These are phyloP conservation scores for Platysteira castanea DNA, from an alignment of 2,113 vertebrate genomes.

Conservation along the genomic window DNA sequence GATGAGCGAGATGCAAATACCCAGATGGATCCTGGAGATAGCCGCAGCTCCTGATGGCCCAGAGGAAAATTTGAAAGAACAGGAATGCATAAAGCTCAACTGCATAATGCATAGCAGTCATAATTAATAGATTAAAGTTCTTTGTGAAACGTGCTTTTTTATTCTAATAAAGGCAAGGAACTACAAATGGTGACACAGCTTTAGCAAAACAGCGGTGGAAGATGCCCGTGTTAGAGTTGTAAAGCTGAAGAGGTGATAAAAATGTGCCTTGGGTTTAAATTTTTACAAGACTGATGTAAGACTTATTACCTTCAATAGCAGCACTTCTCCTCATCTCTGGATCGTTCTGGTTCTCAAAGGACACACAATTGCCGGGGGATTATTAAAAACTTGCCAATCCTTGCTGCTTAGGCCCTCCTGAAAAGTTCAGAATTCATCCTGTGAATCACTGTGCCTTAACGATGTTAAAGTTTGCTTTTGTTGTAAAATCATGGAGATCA, in stretches of 20 bases:
- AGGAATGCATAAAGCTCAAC: slow-evolving; percentile 6
- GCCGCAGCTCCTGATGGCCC: slow-evolving; percentile 12
- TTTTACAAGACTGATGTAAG: background rate
- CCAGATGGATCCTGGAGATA: slow-evolving; percentile 1
- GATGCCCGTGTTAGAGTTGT: background rate
- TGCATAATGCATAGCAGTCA: slow-evolving; percentile 16
- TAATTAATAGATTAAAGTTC: slow-evolving; percentile 40
- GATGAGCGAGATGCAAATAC: slow-evolving; percentile 20
- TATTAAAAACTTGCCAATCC: background rate
- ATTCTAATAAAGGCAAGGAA: background rate
- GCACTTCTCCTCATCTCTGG: background rate
- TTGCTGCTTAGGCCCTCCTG: background rate
- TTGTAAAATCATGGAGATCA: background rate
- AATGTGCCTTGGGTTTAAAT: background rate
- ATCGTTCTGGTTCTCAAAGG: background rate
- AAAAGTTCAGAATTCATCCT: background rate
- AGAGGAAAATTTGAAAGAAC: slow-evolving; percentile 11
- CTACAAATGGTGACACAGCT: background rate
- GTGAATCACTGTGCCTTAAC: background rate
- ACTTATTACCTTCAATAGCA: background rate
- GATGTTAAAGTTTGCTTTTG: background rate
- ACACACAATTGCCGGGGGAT: background rate
- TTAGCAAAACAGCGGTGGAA: background rate
- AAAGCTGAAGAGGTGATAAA: background rate
- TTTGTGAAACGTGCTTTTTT: slow-evolving; percentile 7